Percentiles rank a stretch among this genome's conserved stretches.
phyloP scores from a whole-genome alignment of 2,797 vertebrate species.

The Chromobotia macracanthus region DNA sequence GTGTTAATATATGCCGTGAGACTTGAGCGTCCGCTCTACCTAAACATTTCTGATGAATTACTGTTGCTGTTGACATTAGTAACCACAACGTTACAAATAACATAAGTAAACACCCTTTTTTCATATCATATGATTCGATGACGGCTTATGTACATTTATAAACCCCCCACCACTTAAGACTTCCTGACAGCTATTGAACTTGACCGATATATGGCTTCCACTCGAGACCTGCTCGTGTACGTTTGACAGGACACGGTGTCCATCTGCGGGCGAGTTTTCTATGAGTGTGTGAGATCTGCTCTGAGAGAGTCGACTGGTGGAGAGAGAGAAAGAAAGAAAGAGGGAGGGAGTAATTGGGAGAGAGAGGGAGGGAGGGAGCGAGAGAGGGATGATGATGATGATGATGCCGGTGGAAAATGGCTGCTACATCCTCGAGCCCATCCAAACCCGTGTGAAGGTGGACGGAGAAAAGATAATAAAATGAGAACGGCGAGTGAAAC shows the following conservation, averaged over 20 bases:
- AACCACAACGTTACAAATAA: no score
- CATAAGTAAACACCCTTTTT: no score
- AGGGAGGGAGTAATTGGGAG: no score
- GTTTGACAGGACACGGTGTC: conserved; percentile 38
- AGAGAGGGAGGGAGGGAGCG: no score
- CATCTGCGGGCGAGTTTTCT: conserved; percentile 71
- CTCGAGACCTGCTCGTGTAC: background rate
- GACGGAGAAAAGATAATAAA: conserved; percentile 75
- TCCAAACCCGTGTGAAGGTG: conserved; percentile 80
- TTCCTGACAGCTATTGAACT: background rate
- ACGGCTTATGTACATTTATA: no score
- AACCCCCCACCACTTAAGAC: no score
- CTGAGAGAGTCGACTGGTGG: conserved; percentile 70
- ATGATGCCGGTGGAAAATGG: conserved; percentile 83
- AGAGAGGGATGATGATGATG: conserved; percentile 56
- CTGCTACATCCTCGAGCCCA: conserved; percentile 84
- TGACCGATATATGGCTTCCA: conserved; percentile 10
- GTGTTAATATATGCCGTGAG: background rate
- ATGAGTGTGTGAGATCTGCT: conserved; percentile 66
- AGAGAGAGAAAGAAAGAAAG: no score
- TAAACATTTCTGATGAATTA: background rate
- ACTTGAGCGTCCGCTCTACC: background rate
- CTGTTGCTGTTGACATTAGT: background rate
- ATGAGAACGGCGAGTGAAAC: conserved; percentile 74
- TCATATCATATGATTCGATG: no score